These are phyloP conservation scores for Patella vulgata DNA, from an alignment of 1,140 invertebrate genomes.

Conservation along the genomic window DNA sequence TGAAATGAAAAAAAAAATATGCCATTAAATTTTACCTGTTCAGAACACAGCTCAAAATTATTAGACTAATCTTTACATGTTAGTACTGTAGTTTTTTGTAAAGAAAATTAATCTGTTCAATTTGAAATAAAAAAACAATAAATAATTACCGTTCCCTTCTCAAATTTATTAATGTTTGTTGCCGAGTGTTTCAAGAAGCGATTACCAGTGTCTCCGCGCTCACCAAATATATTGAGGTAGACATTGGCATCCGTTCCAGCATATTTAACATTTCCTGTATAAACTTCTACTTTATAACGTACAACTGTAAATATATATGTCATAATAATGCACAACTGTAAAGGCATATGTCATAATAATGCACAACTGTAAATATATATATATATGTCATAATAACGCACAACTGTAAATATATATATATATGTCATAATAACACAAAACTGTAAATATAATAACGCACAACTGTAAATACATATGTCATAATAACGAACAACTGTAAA, in stretches of 20 bases:
- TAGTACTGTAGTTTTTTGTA: too few species aligned
- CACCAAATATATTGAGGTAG: slow-evolving; percentile 64
- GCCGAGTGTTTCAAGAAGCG: slow-evolving; percentile 49
- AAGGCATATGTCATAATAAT: not conserved
- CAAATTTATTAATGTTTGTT: slow-evolving; percentile 65
- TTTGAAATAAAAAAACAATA: not conserved
- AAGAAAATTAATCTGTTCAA: too few species aligned
- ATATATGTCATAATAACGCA: too few species aligned
- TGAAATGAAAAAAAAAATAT: too few species aligned
- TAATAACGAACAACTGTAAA: not conserved
- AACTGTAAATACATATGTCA: slow-evolving; percentile 47
- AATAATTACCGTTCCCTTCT: slow-evolving; percentile 59
- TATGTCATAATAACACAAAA: too few species aligned
- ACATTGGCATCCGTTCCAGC: slow-evolving; percentile 66
- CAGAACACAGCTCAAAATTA: too few species aligned
- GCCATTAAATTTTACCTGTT: too few species aligned
- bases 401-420: not conserved
- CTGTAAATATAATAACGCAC: slow-evolving; percentile 55
- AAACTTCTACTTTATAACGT: slow-evolving; percentile 58
- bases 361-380: too few species aligned
- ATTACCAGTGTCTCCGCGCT: slow-evolving; percentile 62
- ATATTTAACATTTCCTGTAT: slow-evolving; percentile 58
- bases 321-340: not conserved
- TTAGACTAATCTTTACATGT: too few species aligned
- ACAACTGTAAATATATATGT: slow-evolving; percentile 49